Conservation (phyloP, 35 echinoderm and acorn worm genomes). For the Diadema setosum region DNA sequence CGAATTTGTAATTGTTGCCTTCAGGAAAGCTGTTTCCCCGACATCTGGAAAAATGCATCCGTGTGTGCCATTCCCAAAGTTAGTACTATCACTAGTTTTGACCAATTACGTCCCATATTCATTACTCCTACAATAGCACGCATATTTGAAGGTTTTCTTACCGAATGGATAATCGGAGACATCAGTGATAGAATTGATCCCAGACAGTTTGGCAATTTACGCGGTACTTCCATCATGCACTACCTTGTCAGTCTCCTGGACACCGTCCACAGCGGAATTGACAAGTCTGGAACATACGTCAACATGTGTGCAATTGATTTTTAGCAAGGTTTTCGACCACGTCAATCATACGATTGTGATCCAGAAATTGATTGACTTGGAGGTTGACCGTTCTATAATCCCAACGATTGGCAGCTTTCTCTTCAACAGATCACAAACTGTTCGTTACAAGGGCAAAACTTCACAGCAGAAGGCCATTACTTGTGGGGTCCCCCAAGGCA, state of each 20-base stretch:
- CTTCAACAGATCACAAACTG: neutral
- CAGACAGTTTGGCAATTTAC: neutral
- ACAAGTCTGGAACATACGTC: neutral
- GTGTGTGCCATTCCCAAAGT: conserved; percentile 15
- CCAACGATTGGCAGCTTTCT: neutral
- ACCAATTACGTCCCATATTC: conserved; percentile 13
- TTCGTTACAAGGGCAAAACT: too few relatives aligned
- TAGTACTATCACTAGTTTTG: neutral
- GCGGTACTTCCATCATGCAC: neutral
- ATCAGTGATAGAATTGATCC: neutral
- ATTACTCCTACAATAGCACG: neutral
- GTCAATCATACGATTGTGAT: neutral
- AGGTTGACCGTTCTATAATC: too few relatives aligned
- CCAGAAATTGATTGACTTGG: neutral
- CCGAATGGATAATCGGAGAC: conserved; percentile 6
- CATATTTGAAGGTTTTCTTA: neutral
- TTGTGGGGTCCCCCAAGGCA: too few relatives aligned
- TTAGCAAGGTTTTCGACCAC: neutral
- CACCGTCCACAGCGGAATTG: neutral
- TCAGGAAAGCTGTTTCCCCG: neutral
- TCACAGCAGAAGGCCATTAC: too few relatives aligned
- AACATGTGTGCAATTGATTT: neutral
- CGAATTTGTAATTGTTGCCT: conserved; percentile 6
- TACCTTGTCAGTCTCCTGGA: neutral
- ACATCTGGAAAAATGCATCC: conserved; percentile 7